Conservation (phyloP, 2,113 vertebrate species). For the Pica pica region DNA sequence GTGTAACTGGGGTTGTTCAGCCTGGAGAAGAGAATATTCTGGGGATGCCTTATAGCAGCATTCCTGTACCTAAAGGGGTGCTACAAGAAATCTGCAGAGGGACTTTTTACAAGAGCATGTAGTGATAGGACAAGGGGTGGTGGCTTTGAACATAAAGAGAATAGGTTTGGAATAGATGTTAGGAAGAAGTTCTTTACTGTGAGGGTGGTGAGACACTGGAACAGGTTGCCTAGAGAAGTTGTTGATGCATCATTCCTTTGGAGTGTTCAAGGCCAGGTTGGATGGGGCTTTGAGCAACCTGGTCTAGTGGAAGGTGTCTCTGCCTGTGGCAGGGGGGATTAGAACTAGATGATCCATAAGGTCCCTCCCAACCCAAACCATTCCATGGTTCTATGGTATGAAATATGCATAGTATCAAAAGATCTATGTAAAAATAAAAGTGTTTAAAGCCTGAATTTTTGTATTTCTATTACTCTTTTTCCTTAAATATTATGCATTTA, state of each 20-base stretch:
- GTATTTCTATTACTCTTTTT: not conserved
- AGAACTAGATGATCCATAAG: not conserved
- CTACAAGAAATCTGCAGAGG: not conserved
- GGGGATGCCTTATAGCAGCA: not conserved
- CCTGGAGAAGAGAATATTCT: not conserved
- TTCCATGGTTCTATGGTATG: fast-evolving
- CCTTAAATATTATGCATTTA: not conserved
- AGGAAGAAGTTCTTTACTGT: not conserved
- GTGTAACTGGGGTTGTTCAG: not conserved
- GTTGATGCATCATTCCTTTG: not conserved
- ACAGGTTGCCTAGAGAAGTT: not conserved
- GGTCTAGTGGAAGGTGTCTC: not conserved
- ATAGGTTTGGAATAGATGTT: not conserved
- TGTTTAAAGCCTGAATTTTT: not conserved
- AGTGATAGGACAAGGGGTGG: not conserved
- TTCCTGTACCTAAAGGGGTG: not conserved
- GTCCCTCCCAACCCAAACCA: not conserved
- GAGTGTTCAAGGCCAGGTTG: not conserved
- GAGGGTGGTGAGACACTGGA: not conserved
- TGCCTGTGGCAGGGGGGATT: not conserved
- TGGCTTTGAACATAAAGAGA: not conserved
- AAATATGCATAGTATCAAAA: not conserved
- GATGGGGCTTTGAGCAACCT: not conserved
- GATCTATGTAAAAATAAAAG: not conserved
- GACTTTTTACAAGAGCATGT: not conserved